Evolutionary conservation across 92 coral and sea anemone genomes (phyloP), one percentile per base, ranked within the genome.

Genomic region (Epizoanthus stellaris): DNA sequence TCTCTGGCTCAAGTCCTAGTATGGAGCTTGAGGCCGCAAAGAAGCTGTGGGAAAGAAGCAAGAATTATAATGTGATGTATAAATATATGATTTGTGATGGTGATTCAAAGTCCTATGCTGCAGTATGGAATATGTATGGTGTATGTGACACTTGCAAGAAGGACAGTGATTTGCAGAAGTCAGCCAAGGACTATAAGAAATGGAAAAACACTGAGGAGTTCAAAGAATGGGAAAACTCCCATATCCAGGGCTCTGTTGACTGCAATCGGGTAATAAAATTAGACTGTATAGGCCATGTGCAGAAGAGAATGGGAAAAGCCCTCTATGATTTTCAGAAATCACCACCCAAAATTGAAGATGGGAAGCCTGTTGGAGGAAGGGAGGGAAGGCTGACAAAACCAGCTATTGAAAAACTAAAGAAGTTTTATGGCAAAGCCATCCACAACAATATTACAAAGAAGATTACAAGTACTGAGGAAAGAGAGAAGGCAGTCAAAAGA

Each of bases 241-340:
- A 88, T 73, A 74, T 77, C 39, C 52, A 70, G 9, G 88, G 86
- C 2, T 58, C 67, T 5, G 85, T 76, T 11, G 91, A 16, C 56
- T 79, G 89, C 60, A 53, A 84, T 30, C 52, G 68, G 6, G 88
- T 84, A 14, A 63, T 88, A 38, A 88, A 88, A 75, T 84, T 88
- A 4, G 87, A 82, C 71, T 83, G 91, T 58, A 58, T 82, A 36
- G 91, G 91, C 15, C 87, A 88, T 82, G 87, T 88, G 40, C 91
- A 88, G 64, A 88, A 88, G 72, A 45, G 91, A 39, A 67, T 82
- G 60, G 86, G 86, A 57, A 81, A 80, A 63, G 81, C 63, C 23
- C 75, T 87, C 11, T 40, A 74, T 87, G 84, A 69, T 64, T 73
- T 71, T 34, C 86, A 81, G 25, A 82, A 65, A 60, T 56, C 19